Evolutionary conservation across 2,113 vertebrate genomes (phyloP), one percentile per base, ranked within the genome.

Genomic region (Onychostoma macrolepis): DNA sequence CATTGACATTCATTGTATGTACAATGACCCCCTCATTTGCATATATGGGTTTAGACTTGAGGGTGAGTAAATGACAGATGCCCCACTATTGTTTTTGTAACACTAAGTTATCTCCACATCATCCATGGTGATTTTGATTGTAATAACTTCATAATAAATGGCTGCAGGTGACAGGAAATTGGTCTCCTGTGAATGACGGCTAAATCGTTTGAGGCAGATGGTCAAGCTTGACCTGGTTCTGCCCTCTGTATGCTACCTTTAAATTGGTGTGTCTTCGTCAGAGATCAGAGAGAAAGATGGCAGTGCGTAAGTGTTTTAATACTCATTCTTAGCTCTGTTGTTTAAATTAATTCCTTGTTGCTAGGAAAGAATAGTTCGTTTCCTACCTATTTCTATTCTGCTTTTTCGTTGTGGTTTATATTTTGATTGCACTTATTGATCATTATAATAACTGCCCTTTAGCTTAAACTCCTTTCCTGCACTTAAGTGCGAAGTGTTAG

Each of bases 251-350:
- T 85, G 24, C 92, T 28, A 71, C 87, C 88, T 89, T 86, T 75
- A 85, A 86, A 86, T 89, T 92, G 92, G 91, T 92, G 90, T 92
- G 93, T 93, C 93, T 94, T 93, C 91, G 89, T 92, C 88, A 85
- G 67, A 90, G 90, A 91, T 88, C 89, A 91, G 87, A 89, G 88
- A 89, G 91, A 90, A 91, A 38, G 87, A 76, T 79, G 87, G 74
- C n/a, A n/a, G n/a, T n/a, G n/a, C n/a, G n/a, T n/a, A n/a, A n/a
- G n/a, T n/a, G n/a, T n/a, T n/a, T n/a, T n/a, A n/a, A n/a, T n/a
- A n/a, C n/a, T n/a, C n/a, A n/a, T n/a, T n/a, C n/a, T n/a, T n/a
- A n/a, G n/a, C n/a, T n/a, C n/a, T n/a, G n/a, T n/a, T n/a, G n/a
- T n/a, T n/a, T n/a, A n/a, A n/a, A n/a, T n/a, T n/a, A n/a, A n/a